Evolutionary conservation across 2,113 vertebrate genomes (phyloP).

Genomic region (Notechis scutatus): DNA sequence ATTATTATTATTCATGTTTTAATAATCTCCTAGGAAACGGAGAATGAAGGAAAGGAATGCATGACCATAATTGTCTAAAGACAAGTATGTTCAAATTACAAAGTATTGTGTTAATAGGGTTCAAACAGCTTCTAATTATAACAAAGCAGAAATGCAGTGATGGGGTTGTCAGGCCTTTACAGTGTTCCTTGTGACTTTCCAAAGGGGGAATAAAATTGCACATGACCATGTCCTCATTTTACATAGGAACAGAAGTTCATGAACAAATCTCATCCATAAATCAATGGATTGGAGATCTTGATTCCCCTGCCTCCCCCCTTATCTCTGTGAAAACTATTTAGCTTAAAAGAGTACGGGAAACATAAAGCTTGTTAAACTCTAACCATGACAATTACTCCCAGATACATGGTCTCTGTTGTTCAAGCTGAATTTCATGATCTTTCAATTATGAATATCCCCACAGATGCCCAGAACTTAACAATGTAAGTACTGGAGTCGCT

Average conservation of each 20-base stretch:
- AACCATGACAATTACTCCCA: conserved; percentile 20
- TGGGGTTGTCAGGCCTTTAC: conserved; percentile 6
- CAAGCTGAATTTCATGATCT: conserved; percentile 26
- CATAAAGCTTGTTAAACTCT: conserved; percentile 37
- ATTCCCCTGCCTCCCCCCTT: neutral
- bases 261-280: conserved; percentile 48
- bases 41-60: neutral
- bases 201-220: conserved; percentile 11
- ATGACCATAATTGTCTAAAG: conserved; percentile 36
- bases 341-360: conserved; percentile 22
- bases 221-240: conserved; percentile 22
- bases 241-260: conserved; percentile 20
- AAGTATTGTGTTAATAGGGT: conserved; percentile 43
- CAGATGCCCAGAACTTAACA: neutral
- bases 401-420: conserved; percentile 25
- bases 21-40: conserved; percentile 65
- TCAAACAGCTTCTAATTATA: conserved; percentile 38
- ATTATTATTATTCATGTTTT: conserved; percentile 56
- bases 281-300: conserved; percentile 1
- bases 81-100: conserved; percentile 27
- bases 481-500: neutral
- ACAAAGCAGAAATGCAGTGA: conserved; percentile 5
- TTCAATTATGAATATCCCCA: conserved; percentile 6
- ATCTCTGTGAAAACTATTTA: neutral
- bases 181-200: neutral